phyloP scores from a whole-genome alignment of 1,140 invertebrate species.

The Psix sp. region DNA sequence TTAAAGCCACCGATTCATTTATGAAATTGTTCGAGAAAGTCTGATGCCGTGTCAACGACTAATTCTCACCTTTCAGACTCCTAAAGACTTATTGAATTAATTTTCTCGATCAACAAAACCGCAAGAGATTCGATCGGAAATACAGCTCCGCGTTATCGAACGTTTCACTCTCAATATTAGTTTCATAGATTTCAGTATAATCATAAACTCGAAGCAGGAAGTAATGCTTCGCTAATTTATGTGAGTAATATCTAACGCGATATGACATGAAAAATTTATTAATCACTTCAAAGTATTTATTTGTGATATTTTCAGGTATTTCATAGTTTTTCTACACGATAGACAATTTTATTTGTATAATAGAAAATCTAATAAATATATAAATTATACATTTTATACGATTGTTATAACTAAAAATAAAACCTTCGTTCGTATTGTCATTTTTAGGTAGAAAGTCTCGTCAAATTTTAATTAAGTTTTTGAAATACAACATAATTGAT shows the following conservation, averaged over 20 bases:
- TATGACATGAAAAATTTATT: conserved; percentile 23
- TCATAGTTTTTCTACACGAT: too few species aligned
- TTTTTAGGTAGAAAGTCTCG: too few species aligned
- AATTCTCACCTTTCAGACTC: conserved; percentile 39
- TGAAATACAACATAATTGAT: too few species aligned
- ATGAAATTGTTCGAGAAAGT: conserved; percentile 41
- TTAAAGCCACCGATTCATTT: too few species aligned
- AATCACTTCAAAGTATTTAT: neutral
- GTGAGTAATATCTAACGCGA: conserved; percentile 31
- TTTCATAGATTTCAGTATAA: conserved; percentile 42
- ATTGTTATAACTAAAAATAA: too few species aligned
- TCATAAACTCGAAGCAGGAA: conserved; percentile 31
- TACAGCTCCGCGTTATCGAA: conserved; percentile 20
- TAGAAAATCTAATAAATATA: too few species aligned
- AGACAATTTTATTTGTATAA: too few species aligned
- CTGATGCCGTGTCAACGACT: conserved; percentile 26
- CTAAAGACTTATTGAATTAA: conserved; percentile 48
- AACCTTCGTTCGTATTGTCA: too few species aligned
- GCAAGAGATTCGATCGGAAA: conserved; percentile 33
- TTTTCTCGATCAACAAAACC: conserved; percentile 37
- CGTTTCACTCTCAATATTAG: conserved; percentile 47
- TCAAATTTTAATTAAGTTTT: too few species aligned
- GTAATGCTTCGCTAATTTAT: conserved; percentile 35
- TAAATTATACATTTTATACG: too few species aligned
- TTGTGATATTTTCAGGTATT: too few species aligned